Conservation (phyloP, 2,797 vertebrate genomes). For the Macrochelys suwanniensis region DNA sequence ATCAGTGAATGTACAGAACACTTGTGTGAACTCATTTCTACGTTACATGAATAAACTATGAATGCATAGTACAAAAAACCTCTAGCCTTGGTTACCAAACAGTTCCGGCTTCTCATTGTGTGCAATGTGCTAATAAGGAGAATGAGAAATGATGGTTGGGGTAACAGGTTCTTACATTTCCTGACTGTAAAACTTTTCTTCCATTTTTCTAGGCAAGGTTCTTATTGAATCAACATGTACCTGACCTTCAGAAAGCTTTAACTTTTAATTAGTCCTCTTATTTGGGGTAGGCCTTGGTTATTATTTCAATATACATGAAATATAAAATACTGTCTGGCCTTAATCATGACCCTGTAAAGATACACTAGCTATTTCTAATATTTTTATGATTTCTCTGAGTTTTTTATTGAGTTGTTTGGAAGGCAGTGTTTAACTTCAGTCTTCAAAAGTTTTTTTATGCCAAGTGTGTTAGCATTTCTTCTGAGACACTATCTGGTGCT, state of each 20-base stretch:
- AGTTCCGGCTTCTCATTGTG: background rate
- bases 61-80: background rate
- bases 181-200: background rate
- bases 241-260: constrained; percentile 39
- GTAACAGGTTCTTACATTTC: background rate
- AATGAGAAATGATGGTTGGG: background rate
- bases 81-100: background rate
- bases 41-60: background rate
- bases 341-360: background rate
- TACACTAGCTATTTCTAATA: background rate
- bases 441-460: constrained; percentile 5
- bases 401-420: background rate
- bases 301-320: constrained; percentile 44
- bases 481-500: background rate
- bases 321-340: constrained; percentile 6
- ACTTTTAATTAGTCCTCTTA: constrained; percentile 39
- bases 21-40: background rate
- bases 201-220: background rate
- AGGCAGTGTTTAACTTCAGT: background rate
- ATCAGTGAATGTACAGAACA: background rate
- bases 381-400: constrained; percentile 38
- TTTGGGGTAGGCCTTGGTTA: background rate
- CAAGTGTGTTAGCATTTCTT: background rate
- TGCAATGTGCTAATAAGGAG: background rate
- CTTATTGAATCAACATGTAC: background rate